phyloP scores from a whole-genome alignment of 2,888 invertebrate genomes.

The Phragmatobia fuliginosa region DNA sequence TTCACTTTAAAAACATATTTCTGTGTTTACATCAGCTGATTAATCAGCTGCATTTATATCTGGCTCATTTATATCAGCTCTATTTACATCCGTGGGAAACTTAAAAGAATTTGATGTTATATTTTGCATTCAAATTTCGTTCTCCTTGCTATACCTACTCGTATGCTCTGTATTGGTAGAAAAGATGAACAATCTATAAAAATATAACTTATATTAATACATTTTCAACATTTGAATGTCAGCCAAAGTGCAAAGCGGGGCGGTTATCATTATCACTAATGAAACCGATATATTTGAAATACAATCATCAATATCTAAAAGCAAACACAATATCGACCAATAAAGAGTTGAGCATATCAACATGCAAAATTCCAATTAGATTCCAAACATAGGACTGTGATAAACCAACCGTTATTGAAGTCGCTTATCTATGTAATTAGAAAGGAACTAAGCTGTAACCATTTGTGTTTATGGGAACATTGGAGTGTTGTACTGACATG shows the following conservation, averaged over 20 bases:
- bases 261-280: slow-evolving; percentile 60
- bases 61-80: no score
- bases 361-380: slow-evolving; percentile 87
- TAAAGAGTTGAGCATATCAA: slow-evolving; percentile 84
- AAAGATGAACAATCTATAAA: slow-evolving; percentile 34
- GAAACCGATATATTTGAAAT: slow-evolving; percentile 74
- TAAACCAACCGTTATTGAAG: slow-evolving; percentile 84
- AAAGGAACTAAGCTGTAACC: slow-evolving; percentile 84
- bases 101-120: slow-evolving; percentile 38
- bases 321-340: slow-evolving; percentile 85
- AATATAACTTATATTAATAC: slow-evolving; percentile 37
- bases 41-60: slow-evolving; percentile 20
- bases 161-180: slow-evolving; percentile 22
- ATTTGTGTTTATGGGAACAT: slow-evolving; percentile 83
- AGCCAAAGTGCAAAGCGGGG: slow-evolving; percentile 52
- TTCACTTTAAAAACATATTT: slow-evolving; percentile 22
- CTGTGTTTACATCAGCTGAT: slow-evolving; percentile 19
- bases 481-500: slow-evolving; percentile 71
- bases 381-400: slow-evolving; percentile 84
- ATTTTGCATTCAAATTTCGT: slow-evolving; percentile 33
- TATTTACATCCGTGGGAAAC: slow-evolving; percentile 23
- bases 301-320: slow-evolving; percentile 82
- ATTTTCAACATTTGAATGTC: slow-evolving; percentile 49
- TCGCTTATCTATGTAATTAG: slow-evolving; percentile 85
- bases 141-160: slow-evolving; percentile 15